Evolutionary conservation across 2,888 invertebrate genomes (phyloP).

Genomic region (Eupithecia vulgata): DNA sequence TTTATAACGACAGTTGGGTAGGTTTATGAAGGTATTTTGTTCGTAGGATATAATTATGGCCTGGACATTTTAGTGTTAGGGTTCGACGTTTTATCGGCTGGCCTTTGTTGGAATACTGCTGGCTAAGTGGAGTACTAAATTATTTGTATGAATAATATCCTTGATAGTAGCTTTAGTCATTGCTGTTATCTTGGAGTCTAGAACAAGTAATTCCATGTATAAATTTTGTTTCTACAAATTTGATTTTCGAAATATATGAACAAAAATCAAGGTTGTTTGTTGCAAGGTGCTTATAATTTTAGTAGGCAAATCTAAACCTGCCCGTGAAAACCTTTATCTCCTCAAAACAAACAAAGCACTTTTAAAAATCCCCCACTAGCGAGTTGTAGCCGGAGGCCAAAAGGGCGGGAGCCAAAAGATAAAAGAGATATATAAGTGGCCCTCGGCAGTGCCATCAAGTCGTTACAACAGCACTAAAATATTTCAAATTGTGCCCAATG

Average conservation of each 20-base stretch:
- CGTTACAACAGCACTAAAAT: conserved; percentile 84
- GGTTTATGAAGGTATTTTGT: conserved; percentile 70
- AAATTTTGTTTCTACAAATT: background rate
- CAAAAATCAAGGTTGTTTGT: too few species aligned
- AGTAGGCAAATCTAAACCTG: background rate
- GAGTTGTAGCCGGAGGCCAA: conserved; percentile 73
- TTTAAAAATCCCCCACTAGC: conserved; percentile 67
- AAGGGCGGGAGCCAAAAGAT: conserved; percentile 79
- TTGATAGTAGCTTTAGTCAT: background rate
- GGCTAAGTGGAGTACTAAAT: conserved; percentile 17
- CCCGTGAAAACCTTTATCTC: conserved; percentile 9
- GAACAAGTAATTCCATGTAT: background rate
- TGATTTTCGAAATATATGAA: background rate
- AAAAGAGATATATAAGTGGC: conserved; percentile 84
- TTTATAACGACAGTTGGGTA: conserved; percentile 66
- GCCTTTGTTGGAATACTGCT: conserved; percentile 30
- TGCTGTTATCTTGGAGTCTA: background rate
- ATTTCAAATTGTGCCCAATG: conserved; percentile 85
- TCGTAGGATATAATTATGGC: conserved; percentile 53
- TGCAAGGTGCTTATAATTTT: background rate
- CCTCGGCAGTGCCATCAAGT: conserved; percentile 82
- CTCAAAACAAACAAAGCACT: conserved; percentile 36
- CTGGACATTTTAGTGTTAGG: conserved; percentile 36
- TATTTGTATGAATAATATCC: conserved; percentile 13
- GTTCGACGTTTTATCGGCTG: conserved; percentile 30